phyloP scores from a whole-genome alignment of 2,888 invertebrate species.

The Crioceris asparagi region DNA sequence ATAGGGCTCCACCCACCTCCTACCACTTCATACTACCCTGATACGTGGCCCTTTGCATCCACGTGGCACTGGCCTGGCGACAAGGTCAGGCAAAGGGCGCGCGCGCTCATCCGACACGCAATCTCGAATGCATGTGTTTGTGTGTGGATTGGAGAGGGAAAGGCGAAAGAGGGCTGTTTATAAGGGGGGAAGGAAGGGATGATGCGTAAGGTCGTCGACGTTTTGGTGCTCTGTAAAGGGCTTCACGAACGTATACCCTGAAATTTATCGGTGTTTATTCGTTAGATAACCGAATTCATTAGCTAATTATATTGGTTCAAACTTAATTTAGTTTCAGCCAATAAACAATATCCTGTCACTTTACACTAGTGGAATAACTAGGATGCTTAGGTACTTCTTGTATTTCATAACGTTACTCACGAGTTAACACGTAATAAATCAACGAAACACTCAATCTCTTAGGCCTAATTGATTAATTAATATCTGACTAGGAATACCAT shows the following conservation, averaged over 20 bases:
- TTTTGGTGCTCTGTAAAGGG: neutral
- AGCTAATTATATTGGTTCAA: too few relatives aligned
- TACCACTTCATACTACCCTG: slow-evolving; percentile 24
- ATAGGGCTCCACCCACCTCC: slow-evolving; percentile 27
- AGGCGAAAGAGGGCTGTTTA: neutral
- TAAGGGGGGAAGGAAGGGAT: too few relatives aligned
- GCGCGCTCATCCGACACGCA: neutral
- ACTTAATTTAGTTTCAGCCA: too few relatives aligned
- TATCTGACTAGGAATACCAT: too few relatives aligned
- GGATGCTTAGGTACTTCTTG: too few relatives aligned
- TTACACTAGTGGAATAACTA: too few relatives aligned
- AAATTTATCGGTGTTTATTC: neutral
- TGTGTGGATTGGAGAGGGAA: neutral
- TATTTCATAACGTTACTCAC: too few relatives aligned
- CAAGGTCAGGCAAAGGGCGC: slow-evolving; percentile 25
- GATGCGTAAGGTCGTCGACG: neutral
- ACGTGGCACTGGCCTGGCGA: slow-evolving; percentile 26
- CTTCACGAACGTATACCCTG: neutral
- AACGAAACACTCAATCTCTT: too few relatives aligned
- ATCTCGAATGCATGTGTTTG: neutral
- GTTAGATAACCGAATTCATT: too few relatives aligned
- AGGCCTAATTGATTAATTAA: too few relatives aligned
- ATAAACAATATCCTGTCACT: too few relatives aligned
- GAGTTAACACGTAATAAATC: too few relatives aligned
- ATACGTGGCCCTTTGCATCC: slow-evolving; percentile 30